phyloP scores from a whole-genome alignment of 2,113 vertebrate genomes.

The Hypocryptadius cinnamomeus region DNA sequence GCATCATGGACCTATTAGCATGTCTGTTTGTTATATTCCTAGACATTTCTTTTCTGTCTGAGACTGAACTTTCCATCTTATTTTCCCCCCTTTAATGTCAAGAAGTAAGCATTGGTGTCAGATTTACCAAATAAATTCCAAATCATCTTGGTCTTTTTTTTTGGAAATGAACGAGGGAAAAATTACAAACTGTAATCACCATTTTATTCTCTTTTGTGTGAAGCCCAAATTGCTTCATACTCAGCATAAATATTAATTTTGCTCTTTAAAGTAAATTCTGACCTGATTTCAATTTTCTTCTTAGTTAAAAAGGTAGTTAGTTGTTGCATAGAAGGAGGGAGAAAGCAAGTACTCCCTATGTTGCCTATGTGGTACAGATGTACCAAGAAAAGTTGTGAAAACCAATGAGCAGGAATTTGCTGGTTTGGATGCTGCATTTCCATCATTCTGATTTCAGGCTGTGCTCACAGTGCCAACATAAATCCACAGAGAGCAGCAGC shows the following conservation, averaged over 20 bases:
- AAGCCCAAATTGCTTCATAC: neutral
- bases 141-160: neutral
- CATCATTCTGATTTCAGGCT: neutral
- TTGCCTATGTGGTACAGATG: neutral
- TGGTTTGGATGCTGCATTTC: neutral
- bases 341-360: neutral
- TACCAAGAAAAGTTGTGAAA: neutral
- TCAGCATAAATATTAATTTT: neutral
- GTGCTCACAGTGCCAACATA: neutral
- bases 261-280: neutral
- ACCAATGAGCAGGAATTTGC: neutral
- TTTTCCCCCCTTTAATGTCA: neutral
- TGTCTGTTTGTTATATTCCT: rapidly evolving
- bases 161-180: neutral
- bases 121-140: neutral
- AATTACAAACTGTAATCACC: neutral
- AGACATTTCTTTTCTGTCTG: neutral
- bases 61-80: neutral
- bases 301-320: neutral
- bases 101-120: neutral
- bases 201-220: neutral
- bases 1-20: neutral
- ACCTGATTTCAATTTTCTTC: neutral
- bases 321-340: neutral
- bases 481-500: neutral